Evolutionary conservation across 2,797 vertebrate species (phyloP).

Genomic region (Takifugu rubripes): DNA sequence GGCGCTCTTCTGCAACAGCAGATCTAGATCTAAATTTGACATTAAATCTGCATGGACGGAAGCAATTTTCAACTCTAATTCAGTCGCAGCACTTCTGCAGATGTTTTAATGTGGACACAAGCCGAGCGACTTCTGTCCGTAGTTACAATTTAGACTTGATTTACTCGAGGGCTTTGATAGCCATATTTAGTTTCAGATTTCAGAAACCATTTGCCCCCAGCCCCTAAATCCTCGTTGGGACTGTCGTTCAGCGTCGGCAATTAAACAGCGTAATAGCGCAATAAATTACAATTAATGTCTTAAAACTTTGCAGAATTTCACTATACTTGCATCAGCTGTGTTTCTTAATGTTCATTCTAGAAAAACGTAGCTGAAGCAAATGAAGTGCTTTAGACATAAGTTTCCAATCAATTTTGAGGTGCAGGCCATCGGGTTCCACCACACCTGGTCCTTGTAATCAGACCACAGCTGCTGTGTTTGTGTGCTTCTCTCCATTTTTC

Average conservation of each 20-base stretch:
- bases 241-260: neutral
- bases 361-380: neutral
- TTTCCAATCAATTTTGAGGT: neutral
- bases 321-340: neutral
- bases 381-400: neutral
- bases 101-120: neutral
- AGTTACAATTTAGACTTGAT: neutral
- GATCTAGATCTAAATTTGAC: neutral
- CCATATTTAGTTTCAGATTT: neutral
- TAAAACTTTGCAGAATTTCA: neutral
- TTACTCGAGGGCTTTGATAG: neutral
- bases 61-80: conserved; percentile 3
- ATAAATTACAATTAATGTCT: neutral
- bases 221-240: neutral
- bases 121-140: neutral
- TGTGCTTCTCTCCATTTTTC: conserved; percentile 25
- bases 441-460: conserved; percentile 13
- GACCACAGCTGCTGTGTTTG: conserved; percentile 12
- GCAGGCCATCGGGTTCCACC: neutral
- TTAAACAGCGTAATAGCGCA: neutral
- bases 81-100: conserved; percentile 1
- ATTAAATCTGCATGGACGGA: conserved; percentile 7
- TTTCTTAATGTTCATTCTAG: neutral
- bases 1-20: neutral
- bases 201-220: neutral